These are phyloP conservation scores for Tachyglossus aculeatus DNA, from an alignment of 2,797 vertebrate species.

Conservation along the genomic window DNA sequence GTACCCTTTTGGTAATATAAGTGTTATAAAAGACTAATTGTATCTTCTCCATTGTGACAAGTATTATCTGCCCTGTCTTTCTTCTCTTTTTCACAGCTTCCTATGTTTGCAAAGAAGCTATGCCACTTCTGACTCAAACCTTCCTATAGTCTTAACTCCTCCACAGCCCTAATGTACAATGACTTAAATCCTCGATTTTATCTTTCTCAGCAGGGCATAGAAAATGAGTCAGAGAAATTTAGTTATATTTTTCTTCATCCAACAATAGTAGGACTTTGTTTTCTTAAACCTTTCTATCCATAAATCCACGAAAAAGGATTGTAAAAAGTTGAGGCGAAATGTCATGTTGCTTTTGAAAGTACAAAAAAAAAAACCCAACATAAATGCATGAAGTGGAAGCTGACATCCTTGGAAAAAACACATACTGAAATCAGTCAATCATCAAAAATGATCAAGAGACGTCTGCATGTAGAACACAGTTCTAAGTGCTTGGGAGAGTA, in stretches of 20 bases:
- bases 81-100: neutral
- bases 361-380: conserved; percentile 1
- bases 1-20: neutral
- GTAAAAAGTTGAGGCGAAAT: neutral
- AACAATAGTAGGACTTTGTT: neutral
- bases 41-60: neutral
- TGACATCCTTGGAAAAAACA: neutral
- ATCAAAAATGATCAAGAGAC: no score
- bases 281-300: neutral
- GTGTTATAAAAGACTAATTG: neutral
- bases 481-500: no score
- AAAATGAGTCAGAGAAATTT: conserved; percentile 5
- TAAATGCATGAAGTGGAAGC: neutral
- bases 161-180: conserved; percentile 12
- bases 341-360: neutral
- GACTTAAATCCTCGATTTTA: conserved; percentile 17
- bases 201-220: neutral
- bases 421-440: neutral
- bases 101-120: neutral
- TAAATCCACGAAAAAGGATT: neutral
- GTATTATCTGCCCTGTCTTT: neutral
- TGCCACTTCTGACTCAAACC: neutral
- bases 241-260: neutral
- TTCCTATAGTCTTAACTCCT: neutral
- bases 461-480: no score